phyloP scores from a whole-genome alignment of 2,888 invertebrate genomes.

The Spisula subtruncata region DNA sequence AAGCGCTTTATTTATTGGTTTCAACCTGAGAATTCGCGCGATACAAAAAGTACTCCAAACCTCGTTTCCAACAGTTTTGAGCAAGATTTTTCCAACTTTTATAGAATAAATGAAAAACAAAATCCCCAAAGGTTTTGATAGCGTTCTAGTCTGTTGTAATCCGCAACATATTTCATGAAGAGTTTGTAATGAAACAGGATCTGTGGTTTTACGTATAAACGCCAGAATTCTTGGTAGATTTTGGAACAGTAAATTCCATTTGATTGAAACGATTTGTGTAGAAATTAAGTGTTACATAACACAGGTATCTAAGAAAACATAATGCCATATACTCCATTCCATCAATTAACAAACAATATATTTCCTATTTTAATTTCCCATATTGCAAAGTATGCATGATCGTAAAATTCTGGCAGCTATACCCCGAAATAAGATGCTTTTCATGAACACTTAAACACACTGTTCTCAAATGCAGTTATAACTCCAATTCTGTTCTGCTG shows the following conservation, averaged over 20 bases:
- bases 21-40: background rate
- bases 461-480: background rate
- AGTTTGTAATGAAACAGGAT: background rate
- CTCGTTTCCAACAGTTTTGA: background rate
- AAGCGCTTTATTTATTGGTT: slow-evolving; percentile 13
- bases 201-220: background rate
- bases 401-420: background rate
- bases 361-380: background rate
- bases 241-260: slow-evolving; percentile 1
- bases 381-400: background rate
- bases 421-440: background rate
- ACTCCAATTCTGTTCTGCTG: background rate
- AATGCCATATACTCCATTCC: background rate
- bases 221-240: background rate
- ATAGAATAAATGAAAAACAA: background rate
- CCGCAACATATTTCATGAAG: background rate
- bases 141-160: background rate
- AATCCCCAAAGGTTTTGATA: background rate
- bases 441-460: background rate
- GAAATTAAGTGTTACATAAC: background rate
- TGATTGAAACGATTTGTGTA: background rate
- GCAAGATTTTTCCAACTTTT: background rate
- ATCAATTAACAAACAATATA: background rate
- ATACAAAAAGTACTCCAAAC: no score
- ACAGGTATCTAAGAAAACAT: background rate